phyloP scores from a whole-genome alignment of 2,113 vertebrate species.

The Gadus macrocephalus region DNA sequence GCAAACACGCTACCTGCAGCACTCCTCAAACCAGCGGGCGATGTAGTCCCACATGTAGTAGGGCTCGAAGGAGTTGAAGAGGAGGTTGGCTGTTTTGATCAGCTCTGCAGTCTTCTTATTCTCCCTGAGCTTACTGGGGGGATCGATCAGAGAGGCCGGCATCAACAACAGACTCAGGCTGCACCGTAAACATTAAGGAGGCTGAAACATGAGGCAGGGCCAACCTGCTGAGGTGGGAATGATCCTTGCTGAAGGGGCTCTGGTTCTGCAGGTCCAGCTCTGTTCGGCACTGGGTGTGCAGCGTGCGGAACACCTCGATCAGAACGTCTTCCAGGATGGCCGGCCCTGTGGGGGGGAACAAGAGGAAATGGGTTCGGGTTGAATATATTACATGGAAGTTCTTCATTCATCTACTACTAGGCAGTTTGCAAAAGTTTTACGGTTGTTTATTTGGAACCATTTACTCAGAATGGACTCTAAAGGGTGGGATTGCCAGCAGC shows the following conservation, averaged over 20 bases:
- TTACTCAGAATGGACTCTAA: no score
- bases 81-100: conserved; percentile 98
- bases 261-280: conserved; percentile 91
- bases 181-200: neutral
- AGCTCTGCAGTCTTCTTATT: conserved; percentile 97
- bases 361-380: neutral
- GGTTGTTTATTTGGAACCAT: no score
- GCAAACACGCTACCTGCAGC: conserved; percentile 80
- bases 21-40: conserved; percentile 97
- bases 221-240: conserved; percentile 94
- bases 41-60: conserved; percentile 99
- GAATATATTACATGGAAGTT: no score
- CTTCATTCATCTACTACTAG: no score
- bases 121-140: conserved; percentile 89
- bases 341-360: conserved; percentile 75
- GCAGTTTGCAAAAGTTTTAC: no score
- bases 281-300: conserved; percentile 90
- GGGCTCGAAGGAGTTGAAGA: conserved; percentile 98
- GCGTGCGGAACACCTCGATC: conserved; percentile 93
- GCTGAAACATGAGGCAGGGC: conserved; percentile 7
- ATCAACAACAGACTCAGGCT: no score
- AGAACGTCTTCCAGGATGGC: conserved; percentile 95
- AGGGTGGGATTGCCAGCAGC: no score
- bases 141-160: no score
- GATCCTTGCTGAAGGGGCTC: conserved; percentile 91